Evolutionary conservation across 1,140 invertebrate species (phyloP), one percentile per base, ranked within the genome.

Genomic region (Maniola jurtina): DNA sequence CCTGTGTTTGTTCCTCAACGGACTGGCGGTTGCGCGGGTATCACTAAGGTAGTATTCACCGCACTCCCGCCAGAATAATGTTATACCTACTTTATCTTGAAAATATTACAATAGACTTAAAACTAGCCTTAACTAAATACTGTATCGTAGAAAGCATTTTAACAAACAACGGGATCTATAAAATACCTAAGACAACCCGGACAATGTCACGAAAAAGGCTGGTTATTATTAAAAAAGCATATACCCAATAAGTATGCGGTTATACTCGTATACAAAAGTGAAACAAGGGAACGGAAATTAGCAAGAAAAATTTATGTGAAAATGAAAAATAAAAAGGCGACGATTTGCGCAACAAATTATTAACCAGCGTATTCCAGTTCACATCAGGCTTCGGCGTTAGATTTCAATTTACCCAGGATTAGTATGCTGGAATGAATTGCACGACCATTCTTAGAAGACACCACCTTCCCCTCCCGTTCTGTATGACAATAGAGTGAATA

Each of bases 341-440:
- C 36, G 42, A 45, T 45, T 45, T 40, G 9, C 42, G 38, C 55
- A 42, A 63, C 50, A 45, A 58, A 55, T 56, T 57, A 64, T 64
- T 58, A 58, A 50, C 40, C 42, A n/a, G 34, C 42, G 57, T 58
- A 64, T 57, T 38, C 11, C 35, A 64, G 38, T 57, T 64, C 48
- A 58, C 62, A 48, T 48, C 55, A 55, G 47, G 45, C 54, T 64
- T 50, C 15, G 35, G 55, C 45, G 50, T 64, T 64, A 58, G 54
- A 42, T 64, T 64, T 58, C 62, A 64, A 47, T 64, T 64, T 64
- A 58, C 62, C 35, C 40, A 58, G 62, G 55, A 64, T 64, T 64
- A 48, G 62, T 58, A 35, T 64, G 57, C 40, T 38, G 47, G 54
- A 35, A 54, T 34, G 54, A 58, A 25, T 57, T 48, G 14, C 55